Base-by-base conservation (phyloP, 1,140 invertebrate genomes). In the Caenorhabditis remanei region DNA sequence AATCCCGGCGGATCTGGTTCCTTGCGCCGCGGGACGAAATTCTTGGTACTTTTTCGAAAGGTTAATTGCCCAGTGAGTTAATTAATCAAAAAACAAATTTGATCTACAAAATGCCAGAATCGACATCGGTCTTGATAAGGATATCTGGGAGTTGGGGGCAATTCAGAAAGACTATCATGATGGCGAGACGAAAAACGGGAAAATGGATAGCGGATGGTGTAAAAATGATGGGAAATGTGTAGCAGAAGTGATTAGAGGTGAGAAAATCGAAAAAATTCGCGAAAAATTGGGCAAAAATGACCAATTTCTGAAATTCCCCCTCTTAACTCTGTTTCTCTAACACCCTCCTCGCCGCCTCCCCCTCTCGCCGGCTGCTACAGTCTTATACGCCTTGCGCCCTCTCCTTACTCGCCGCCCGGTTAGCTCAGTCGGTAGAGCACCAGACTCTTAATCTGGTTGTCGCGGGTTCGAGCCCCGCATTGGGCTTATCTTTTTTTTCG, bases 401-500 rank as follows among this genome's bases (percentile, higher is more conserved):
- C 56, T 58, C 21, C 8, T 19, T 21, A n/a, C 50, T 21, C 67
- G 67, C 67, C 87, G 90, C 90, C 90, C 90, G 91, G 90, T 91
- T 91, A 91, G 90, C 90, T 91, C 90, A 90, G 91, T 91, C 90
- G 90, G 90, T 91, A 91, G 91, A 91, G 91, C 90, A 92, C 89
- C 90, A 92, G 91, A 91, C 90, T 91, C 90, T 92, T 92, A 91
- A 91, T 91, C 90, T 91, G 90, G 90, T 89, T 92, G 90, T 91
- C 90, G 91, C 90, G 90, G 90, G 90, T 91, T 91, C 90, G 90
- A 91, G 61, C 61, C 61, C 32, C 65, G 65, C 65, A 71, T 43
- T 71, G 65, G 65, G 65, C 40, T 61, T 61, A 61, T 24, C 16
- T 61, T 61, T 61, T 58, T 61, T 32, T 6, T 7, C 7, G 24